Base-by-base conservation (phyloP, 64 coral and sea anemone species). In the Stylophora pistillata region DNA sequence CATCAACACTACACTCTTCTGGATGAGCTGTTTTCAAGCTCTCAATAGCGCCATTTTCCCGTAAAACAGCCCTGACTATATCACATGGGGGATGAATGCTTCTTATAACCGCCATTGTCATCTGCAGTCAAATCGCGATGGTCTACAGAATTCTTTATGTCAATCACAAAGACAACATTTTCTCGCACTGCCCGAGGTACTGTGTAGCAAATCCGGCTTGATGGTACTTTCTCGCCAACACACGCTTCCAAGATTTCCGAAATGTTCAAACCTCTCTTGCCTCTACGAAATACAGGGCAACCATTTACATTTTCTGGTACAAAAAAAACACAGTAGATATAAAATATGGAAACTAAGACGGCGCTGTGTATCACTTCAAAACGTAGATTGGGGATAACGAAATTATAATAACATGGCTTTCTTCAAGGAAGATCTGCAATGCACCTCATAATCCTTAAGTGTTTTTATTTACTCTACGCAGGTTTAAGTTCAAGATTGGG, bases 31-130 rank as follows among this genome's bases (percentile, higher is more conserved):
- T 56, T 82, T 5, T 31, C 30, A 77, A 31, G 56, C 32, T 21
- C 17, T 78, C 33, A 53, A 41, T 17, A 85, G 33, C 30, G 16
- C 60, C 82, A 53, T 71, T 33, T 11, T 86, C 82, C 63, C 68
- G 58, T 21, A 71, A 58, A 70, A 31, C 82, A 68, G 68, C 62
- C 71, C 68, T 16, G 16, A 86, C 82, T 15, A 53, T 18, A 26
- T 81, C 78, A 71, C 75, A 82, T 56, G 78, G 78, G 56, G 47
- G 60, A 72, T 53, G 88, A 90, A 77, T 90, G 88, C 13, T 29
- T 17, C 0, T 68, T 76, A 82, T 90, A 90, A 10, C 58, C 54
- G 11, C 88, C 88, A 57, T 77, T 89, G 41, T 90, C 92, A 53
- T 89, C 87, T 32, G 53, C 87, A 10, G 87, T 63, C n/a, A 88